phyloP scores from a whole-genome alignment of 2,113 vertebrate species.

The Canis aureus region DNA sequence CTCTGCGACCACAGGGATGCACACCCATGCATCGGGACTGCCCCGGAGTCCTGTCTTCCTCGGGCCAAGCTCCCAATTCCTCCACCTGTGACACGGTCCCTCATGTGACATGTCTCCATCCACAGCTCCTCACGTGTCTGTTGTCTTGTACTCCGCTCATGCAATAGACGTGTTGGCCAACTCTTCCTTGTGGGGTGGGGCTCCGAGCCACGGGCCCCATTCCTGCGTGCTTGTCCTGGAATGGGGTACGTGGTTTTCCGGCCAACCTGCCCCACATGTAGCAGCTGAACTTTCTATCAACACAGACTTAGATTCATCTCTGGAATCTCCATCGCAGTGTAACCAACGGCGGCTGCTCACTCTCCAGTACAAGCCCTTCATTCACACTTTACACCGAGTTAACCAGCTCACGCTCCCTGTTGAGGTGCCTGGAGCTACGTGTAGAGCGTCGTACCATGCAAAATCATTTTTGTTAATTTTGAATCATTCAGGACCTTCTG shows the following conservation, averaged over 20 bases:
- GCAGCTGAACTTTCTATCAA: not conserved
- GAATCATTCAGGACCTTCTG: too few species aligned
- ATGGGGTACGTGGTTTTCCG: not conserved
- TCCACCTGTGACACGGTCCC: not conserved
- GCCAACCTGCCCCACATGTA: not conserved
- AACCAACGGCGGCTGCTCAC: too few species aligned
- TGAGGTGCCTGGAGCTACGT: too few species aligned
- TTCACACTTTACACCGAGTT: too few species aligned
- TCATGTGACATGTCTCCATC: not conserved
- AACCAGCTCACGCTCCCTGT: too few species aligned
- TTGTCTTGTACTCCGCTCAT: not conserved
- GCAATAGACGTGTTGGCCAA: not conserved
- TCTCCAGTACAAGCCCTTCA: too few species aligned
- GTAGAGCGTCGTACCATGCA: too few species aligned
- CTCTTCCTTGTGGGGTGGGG: not conserved
- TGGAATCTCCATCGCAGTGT: too few species aligned
- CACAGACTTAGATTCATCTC: too few species aligned
- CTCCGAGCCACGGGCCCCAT: not conserved
- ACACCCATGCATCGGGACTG: not conserved
- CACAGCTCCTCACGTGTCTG: not conserved
- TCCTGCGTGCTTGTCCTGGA: not conserved
- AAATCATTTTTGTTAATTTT: too few species aligned
- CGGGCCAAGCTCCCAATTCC: not conserved
- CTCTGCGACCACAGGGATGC: not conserved
- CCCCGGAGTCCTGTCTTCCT: not conserved